A percentile compares a stretch with the other conserved stretches of the same genome.
Conservation (phyloP, 2,888 invertebrate genomes). For the Therioaphis trifolii region DNA sequence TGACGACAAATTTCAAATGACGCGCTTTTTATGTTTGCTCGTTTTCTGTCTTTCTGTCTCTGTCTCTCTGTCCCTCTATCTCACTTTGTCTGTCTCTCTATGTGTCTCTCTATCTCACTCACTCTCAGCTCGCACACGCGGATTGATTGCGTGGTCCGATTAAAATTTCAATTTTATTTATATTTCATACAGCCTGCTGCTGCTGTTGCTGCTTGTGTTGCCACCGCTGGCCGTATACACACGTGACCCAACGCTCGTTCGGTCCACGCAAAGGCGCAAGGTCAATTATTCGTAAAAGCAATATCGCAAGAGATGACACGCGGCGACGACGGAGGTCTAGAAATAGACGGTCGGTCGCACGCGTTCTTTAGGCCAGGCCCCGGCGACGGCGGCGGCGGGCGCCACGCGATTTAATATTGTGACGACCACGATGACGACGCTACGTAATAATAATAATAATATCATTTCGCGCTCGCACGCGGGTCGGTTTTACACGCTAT, state of each 20-base stretch:
- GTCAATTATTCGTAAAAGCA: conserved; percentile 21
- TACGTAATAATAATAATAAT: no score
- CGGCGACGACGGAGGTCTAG: conserved; percentile 43
- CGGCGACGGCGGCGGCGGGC: conserved; percentile 29
- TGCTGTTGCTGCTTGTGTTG: background rate
- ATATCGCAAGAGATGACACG: conserved; percentile 44
- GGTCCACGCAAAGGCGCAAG: conserved; percentile 41
- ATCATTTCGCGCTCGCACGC: no score
- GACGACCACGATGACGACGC: background rate
- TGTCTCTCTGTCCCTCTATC: no score
- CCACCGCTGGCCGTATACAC: no score
- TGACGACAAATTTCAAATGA: no score
- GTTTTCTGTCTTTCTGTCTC: no score
- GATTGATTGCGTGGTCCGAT: conserved; percentile 30
- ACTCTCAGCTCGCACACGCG: background rate
- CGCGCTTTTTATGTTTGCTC: no score
- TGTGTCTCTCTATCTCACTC: no score
- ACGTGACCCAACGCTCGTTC: conserved; percentile 16
- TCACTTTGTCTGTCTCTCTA: no score
- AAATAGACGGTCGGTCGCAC: conserved; percentile 42
- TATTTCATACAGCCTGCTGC: background rate
- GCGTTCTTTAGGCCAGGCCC: background rate
- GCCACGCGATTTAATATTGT: conserved; percentile 45
- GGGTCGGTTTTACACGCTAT: no score
- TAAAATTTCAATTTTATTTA: conserved; percentile 35